Base-by-base conservation (phyloP, 2,888 invertebrate genomes). In the Chrysopilus asiliformis region DNA sequence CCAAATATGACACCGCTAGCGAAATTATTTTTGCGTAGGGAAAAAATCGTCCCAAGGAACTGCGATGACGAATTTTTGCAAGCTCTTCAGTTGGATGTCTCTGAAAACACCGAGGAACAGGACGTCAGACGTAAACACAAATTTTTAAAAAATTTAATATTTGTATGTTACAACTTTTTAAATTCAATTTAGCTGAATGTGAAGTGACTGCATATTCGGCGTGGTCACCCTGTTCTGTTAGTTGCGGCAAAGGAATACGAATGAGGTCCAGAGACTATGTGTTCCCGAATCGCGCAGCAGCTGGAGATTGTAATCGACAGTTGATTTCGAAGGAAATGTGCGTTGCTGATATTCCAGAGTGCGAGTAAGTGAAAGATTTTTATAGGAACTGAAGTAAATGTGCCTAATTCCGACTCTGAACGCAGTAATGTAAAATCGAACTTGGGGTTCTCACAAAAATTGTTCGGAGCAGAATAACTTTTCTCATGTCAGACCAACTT, bases 271-370 rank as follows among this genome's bases (percentile, higher is more conserved):
- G 91, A 39, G 60, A 68, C 44, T 90, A 85, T 64, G 60, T 75
- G 60, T 53, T 55, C 34, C 75, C 79, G 30, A 71, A 77, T 50
- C 76, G 79, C 55, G 90, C 91, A 5, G 65, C 65, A 45, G 74
- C 75, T 72, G 67, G 74, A 51, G 62, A 71, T 45, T 80, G 81
- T 56, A 68, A 73, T 48, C 64, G 81, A 20, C 81, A 90, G 60
- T 65, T 94, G 52, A 70, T 84, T 30, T 74, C 79, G 38, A 89
- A 87, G 61, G 91, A 93, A 68, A 85, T 89, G 81, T 94, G 93
- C 56, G 81, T 82, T 25, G 83, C 86, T 4, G 63, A 66, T 12
- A 59, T 77, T 20, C 65, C 83, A 0, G 82, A 83, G 60, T 86
- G 85, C 65, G 70, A 70, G 81, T 80, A 53, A 71, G 74, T 69